Conservation (phyloP, 53 echinoderm and acorn worm genomes). For the Actinopyga echinites region DNA sequence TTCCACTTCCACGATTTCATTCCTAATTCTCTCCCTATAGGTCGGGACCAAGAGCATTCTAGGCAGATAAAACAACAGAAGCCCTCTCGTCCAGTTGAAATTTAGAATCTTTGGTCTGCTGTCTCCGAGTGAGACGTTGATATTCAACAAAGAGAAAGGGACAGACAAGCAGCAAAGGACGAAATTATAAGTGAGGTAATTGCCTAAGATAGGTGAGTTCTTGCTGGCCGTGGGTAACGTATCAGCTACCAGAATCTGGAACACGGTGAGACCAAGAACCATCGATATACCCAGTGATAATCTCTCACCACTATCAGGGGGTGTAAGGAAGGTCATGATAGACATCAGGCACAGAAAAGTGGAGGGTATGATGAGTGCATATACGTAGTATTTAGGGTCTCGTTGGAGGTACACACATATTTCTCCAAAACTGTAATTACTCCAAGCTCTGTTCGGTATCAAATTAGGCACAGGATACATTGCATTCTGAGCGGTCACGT, state of each 20-base stretch:
- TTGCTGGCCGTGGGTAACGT: not conserved
- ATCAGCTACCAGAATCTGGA: not conserved
- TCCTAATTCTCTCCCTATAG: not conserved
- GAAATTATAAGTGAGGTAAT: not conserved
- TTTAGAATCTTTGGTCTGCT: not conserved
- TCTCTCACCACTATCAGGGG: conserved; percentile 18
- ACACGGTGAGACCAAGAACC: conserved; percentile 18
- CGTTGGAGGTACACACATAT: not conserved
- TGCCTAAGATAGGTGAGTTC: not conserved
- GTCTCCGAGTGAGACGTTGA: not conserved
- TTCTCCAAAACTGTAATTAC: not conserved
- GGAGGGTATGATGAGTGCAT: not conserved
- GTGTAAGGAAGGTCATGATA: not conserved
- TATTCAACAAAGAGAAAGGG: not conserved
- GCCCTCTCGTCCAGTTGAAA: not conserved
- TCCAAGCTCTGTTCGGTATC: not conserved
- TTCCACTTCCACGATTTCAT: not conserved
- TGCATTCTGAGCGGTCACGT: not conserved
- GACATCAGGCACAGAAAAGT: conserved; percentile 6
- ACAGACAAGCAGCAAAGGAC: conserved; percentile 5
- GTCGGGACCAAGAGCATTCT: not conserved
- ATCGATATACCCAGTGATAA: not conserved
- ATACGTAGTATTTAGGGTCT: not conserved
- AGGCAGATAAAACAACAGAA: not conserved
- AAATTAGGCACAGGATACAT: not conserved